Base-by-base conservation (phyloP, 2,888 invertebrate genomes). In the Mythimna impura region DNA sequence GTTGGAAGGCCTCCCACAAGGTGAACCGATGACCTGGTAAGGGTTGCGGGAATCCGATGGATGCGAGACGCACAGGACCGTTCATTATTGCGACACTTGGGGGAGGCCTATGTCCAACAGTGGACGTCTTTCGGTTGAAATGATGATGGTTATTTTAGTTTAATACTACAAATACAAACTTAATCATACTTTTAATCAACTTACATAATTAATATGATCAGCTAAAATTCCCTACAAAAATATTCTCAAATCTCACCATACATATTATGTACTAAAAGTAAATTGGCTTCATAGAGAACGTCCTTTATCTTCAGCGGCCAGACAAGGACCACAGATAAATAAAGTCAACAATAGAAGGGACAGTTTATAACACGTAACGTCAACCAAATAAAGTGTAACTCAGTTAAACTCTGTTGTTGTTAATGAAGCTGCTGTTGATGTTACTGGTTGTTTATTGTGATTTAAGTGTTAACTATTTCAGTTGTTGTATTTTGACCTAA, bases 371-470 rank as follows among this genome's bases (percentile, higher is more conserved):
- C 86, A 85, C 85, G 87, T 85, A 88, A 81, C 80, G 88, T 87
- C 89, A 88, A 89, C 90, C 84, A 83, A 77, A 87, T 88, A 87
- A 88, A 86, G 85, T 86, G 79, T 88, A 89, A 91, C 88, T 89
- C 76, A 80, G 81, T 87, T 88, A 66, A 83, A 89, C 88, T 90
- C 47, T 86, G 86, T 83, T 83, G 77, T 68, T 84, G 86, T 88
- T 92, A 93, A 90, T 91, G 90, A 92, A 92, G 90, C 90, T 88
- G 83, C 86, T 73, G 71, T 73, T 71, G 77, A 69, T 71, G 66
- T 65, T 68, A 63, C 57, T 55, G 34, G 43, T 71, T 30, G 77
- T 71, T 66, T 67, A 12, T 64, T 73, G 40, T 70, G 34, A 40
- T 55, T 69, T 55, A 36, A 22, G 12, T 60, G 25, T 50, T 20